phyloP scores from a whole-genome alignment of 1,140 invertebrate species.

The Caligus rogercresseyi region DNA sequence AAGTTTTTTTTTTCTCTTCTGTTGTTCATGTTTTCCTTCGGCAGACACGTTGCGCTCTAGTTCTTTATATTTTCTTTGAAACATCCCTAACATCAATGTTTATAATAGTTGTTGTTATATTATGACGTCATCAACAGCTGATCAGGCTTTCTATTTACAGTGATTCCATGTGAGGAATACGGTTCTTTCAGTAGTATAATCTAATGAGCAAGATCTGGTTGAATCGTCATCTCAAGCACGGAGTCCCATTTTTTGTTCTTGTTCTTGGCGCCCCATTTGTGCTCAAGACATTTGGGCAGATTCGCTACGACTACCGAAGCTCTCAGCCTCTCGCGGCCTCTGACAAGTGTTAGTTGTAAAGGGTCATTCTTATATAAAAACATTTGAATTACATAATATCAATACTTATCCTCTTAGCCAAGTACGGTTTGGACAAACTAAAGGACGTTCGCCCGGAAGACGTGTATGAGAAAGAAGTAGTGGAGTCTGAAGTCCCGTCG shows the following conservation, averaged over 20 bases:
- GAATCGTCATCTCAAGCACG: constrained; percentile 1
- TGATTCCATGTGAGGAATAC: no score
- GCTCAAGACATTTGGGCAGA: background rate
- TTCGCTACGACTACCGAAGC: background rate
- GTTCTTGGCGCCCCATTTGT: constrained; percentile 1
- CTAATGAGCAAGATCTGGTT: no score
- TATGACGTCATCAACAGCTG: no score
- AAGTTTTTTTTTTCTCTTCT: no score
- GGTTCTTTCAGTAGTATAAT: no score
- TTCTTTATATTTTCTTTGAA: no score
- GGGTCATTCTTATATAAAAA: background rate
- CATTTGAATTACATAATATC: no score
- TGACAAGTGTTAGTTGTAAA: background rate
- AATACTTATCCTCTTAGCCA: background rate
- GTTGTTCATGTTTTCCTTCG: no score
- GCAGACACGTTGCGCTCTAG: no score
- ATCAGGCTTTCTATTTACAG: no score
- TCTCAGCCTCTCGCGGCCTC: background rate
- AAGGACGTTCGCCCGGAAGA: background rate
- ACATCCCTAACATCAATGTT: no score
- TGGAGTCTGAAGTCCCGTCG: background rate
- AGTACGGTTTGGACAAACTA: background rate
- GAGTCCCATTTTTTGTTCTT: constrained; percentile 1
- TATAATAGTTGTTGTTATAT: no score
- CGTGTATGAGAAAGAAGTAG: background rate